Percentiles rank a stretch among this genome's conserved stretches.
Evolutionary conservation across 2,888 invertebrate species (phyloP).

Genomic region (Steinernema hermaphroditum): DNA sequence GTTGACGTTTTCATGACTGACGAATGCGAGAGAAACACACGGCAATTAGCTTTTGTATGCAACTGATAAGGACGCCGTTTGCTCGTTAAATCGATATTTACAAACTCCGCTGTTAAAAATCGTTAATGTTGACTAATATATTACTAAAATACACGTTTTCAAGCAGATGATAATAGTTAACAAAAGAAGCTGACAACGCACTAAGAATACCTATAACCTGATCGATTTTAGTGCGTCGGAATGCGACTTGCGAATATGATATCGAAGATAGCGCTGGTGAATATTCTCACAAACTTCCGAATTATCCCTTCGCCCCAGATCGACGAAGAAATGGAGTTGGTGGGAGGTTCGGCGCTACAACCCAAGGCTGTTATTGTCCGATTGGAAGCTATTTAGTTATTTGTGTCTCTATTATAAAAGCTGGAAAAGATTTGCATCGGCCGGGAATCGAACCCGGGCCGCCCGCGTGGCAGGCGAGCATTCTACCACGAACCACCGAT

Average conservation of each 20-base stretch:
- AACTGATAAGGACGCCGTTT: too few relatives aligned
- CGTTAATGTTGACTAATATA: too few relatives aligned
- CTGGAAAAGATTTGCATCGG: conserved; percentile 67
- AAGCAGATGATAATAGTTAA: too few relatives aligned
- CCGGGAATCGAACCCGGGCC: conserved; percentile 64
- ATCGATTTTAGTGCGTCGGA: background rate
- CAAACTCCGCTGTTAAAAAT: too few relatives aligned
- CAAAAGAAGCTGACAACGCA: background rate
- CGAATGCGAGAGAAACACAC: too few relatives aligned
- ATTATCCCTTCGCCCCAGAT: background rate
- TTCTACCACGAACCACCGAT: too few relatives aligned
- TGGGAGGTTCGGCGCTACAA: background rate
- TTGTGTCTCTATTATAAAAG: background rate
- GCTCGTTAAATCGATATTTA: too few relatives aligned
- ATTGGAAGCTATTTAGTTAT: background rate
- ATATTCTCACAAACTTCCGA: background rate
- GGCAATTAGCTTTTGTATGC: too few relatives aligned
- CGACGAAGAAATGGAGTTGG: background rate
- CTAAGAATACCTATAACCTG: too few relatives aligned
- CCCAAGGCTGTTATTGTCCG: background rate
- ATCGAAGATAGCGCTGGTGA: background rate
- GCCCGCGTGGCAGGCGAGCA: conserved; percentile 65
- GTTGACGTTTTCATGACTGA: too few relatives aligned
- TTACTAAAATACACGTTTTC: too few relatives aligned
- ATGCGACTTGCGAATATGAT: conserved; percentile 6